Evolutionary conservation across 2,888 invertebrate species (phyloP), one percentile per base, ranked within the genome.

Genomic region (Aspidiotus destructor): DNA sequence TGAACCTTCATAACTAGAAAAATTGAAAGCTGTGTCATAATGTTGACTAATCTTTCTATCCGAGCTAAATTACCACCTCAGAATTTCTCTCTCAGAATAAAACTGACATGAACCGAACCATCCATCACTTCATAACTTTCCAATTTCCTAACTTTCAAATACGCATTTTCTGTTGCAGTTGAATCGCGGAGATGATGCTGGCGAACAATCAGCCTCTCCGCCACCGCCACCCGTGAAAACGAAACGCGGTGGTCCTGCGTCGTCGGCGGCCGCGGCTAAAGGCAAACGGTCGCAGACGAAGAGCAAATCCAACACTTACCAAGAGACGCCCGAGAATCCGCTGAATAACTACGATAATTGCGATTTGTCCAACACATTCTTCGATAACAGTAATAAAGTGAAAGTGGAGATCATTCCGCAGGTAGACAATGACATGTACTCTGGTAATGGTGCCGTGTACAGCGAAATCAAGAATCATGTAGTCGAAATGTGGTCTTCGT

Each of bases 341-440:
- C 40, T 67, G 52, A 58, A 48, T 40, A 60, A 60, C 42, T 67
- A 60, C 60, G 63, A 63, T 16, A 67, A 52, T 10, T 67, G 67
- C 67, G 67, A 67, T 15, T 11, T 67, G n/a, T 67, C 67, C 40
- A 67, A 60, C 48, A 58, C 67, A 2, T 58, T 67, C n/a, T 67
- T 67, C 60, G 67, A 67, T 17, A 67, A 67, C 44, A 67, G 67
- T 13, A 67, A 67, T 52, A 67, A 69, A 69, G 62, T 69, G 10
- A 69, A 69, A 57, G 62, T 69, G 41, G 69, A 69, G 42, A 69
- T 69, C 42, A 69, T 69, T 42, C 69, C 69, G 13, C 69, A 69
- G 44, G 69, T 69, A 15, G 67, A 67, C 60, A 67, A 67, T 41
- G 67, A 67, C 11, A 58, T 67, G 60, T 67, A 67, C 28, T 67